Percentiles rank a stretch among this genome's conserved stretches.
Conservation (phyloP, 2,113 vertebrate genomes). For the Podilymbus podiceps region DNA sequence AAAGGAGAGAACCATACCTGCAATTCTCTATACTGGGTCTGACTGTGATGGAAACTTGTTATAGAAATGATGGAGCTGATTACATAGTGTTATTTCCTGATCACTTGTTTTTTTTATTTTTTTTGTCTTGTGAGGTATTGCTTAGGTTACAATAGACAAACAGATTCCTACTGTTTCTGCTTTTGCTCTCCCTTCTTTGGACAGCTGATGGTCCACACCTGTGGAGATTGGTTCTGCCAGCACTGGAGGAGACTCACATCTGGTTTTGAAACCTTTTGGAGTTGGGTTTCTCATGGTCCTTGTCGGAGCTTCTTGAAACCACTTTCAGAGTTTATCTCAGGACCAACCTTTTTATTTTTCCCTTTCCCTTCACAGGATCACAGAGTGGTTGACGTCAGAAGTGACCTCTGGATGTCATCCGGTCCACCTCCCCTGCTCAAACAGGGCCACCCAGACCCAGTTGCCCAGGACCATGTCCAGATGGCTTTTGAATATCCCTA, state of each 20-base stretch:
- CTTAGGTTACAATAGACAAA: background rate
- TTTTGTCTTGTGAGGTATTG: background rate
- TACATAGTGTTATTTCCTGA: background rate
- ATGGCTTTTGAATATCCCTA: background rate
- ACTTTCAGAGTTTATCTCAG: background rate
- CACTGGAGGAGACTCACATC: background rate
- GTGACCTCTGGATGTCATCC: background rate
- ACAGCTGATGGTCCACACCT: background rate
- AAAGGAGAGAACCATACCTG: background rate
- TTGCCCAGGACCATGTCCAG: background rate
- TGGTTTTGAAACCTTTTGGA: background rate
- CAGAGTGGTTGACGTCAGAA: background rate
- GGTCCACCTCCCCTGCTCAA: background rate
- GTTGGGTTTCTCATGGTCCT: background rate
- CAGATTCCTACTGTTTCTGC: background rate
- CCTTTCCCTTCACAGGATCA: background rate
- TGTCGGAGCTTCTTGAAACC: background rate
- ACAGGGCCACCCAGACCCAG: background rate
- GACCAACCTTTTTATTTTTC: background rate
- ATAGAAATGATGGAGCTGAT: background rate
- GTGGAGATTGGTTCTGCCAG: background rate
- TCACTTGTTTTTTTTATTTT: background rate
- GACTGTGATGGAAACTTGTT: background rate
- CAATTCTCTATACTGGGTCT: background rate
- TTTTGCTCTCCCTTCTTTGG: background rate